Evolutionary conservation across 2,113 vertebrate species (phyloP).

Genomic region (Nibea albiflora): DNA sequence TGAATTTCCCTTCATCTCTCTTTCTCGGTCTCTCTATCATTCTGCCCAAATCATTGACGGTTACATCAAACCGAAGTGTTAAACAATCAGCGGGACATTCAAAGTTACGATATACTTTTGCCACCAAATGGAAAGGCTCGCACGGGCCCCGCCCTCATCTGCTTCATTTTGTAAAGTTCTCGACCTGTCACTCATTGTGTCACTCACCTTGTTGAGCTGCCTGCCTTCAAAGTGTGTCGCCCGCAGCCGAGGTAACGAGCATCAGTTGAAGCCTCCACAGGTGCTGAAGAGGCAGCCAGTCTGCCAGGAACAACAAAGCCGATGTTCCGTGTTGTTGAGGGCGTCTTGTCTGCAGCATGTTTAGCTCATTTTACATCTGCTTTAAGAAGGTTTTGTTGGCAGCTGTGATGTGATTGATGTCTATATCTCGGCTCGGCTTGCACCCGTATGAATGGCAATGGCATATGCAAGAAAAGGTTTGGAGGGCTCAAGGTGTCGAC

Average conservation of each 20-base stretch:
- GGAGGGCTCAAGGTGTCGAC: neutral
- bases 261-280: slow-evolving; percentile 8
- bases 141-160: neutral
- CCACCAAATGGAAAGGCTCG: neutral
- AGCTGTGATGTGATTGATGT: slow-evolving; percentile 2
- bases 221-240: slow-evolving; percentile 20
- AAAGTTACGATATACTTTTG: neutral
- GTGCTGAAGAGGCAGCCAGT: neutral
- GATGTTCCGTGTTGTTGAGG: neutral
- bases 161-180: neutral
- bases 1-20: slow-evolving; percentile 62
- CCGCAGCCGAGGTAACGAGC: slow-evolving; percentile 15
- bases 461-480: neutral
- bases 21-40: slow-evolving; percentile 27
- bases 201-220: slow-evolving; percentile 14
- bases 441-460: neutral
- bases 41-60: neutral
- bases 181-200: neutral
- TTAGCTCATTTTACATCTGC: neutral
- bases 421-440: neutral
- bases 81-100: neutral
- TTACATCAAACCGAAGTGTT: slow-evolving; percentile 3
- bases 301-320: neutral
- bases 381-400: neutral
- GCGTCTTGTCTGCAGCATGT: neutral